Base-by-base conservation (phyloP, 2,797 vertebrate species). In the Kryptopterus vitreolus region DNA sequence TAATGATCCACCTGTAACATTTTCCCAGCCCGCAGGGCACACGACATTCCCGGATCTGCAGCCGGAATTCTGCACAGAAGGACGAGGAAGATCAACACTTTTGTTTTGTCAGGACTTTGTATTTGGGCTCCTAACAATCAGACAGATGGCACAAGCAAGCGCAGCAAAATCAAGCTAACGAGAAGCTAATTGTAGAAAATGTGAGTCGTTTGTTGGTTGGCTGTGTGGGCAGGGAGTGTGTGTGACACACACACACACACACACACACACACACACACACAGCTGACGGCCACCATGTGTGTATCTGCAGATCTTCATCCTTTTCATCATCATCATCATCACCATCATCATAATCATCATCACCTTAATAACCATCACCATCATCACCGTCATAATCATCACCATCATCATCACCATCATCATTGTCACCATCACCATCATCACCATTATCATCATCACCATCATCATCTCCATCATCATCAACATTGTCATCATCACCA, bases 271-370 rank as follows among this genome's bases (percentile, higher is more conserved):
- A 68, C 43, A 43, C 24, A 57, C 26, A 57, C 24, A 24, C 65
- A 43, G 9, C 69, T 75, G 80, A 86, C 75, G 80, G 80, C 22
- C 22, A 29, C 52, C 80, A 75, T 77, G 77, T 78, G 80, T 71
- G n/a, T 84, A 38, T 69, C 58, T 31, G 72, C n/a, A n/a, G n/a
- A n/a, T n/a, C n/a, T 46, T 52, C 57, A 22, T 12, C 53, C 43
- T 8, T 24, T 31, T 59, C 26, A 46, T 83, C 70, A 43, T 26
- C 24, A 8, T 29, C 26, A n/a, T 29, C n/a, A 0, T 68, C 38
- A 1, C 46, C 63, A 24, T 66, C 35, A 3, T 43, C 65, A 26
- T 82, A 62, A 20, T n/a, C 31, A 18, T 26, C 24, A 15, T 68
- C 52, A 46, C 43, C 22, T n/a, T n/a, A n/a, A n/a, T n/a, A n/a